Base-by-base conservation (phyloP, 1,140 invertebrate species). In the Ganaspis sp. region DNA sequence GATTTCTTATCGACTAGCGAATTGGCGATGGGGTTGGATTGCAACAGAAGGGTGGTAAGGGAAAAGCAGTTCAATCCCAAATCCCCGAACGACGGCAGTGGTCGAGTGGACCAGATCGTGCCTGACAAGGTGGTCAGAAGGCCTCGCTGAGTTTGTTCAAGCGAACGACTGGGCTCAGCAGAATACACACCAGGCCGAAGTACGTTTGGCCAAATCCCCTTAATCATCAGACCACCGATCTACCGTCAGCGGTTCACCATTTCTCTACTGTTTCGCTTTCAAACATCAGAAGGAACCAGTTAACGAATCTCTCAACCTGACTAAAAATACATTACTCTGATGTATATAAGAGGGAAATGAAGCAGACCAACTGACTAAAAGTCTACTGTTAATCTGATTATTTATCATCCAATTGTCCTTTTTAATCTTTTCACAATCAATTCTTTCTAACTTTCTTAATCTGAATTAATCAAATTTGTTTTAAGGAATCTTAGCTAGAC, bases 91-190 rank as follows among this genome's bases (percentile, higher is more conserved):
- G 82, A 71, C 58, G 79, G 72, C 58, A 53, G 71, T 69, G 73
- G 54, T 77, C 72, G 74, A 45, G 74, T 74, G 77, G 58, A 82
- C 79, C 54, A 76, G 80, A 79, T 74, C 83, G 82, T 83, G 80
- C 78, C 81, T 81, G 83, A 83, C 83, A 83, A 82, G 80, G 78
- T 81, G 80, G 83, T 83, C 81, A 82, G 81, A 70, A 80, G 80
- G 80, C 81, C 83, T 84, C 78, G 79, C 78, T 75, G 49, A 77
- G 83, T 85, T 85, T 85, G 79, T 81, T 83, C 80, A 83, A 79
- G 83, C 81, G 80, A 84, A 80, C 81, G 73, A 79, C 77, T 64
- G 71, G 80, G 81, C 77, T 84, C 78, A 80, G 72, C 70, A 77
- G 74, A 81, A 77, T 75, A 83, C 78, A 83, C 80, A 83, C 40